phyloP scores from a whole-genome alignment of 2,797 vertebrate species.

The Sternotherus odoratus region DNA sequence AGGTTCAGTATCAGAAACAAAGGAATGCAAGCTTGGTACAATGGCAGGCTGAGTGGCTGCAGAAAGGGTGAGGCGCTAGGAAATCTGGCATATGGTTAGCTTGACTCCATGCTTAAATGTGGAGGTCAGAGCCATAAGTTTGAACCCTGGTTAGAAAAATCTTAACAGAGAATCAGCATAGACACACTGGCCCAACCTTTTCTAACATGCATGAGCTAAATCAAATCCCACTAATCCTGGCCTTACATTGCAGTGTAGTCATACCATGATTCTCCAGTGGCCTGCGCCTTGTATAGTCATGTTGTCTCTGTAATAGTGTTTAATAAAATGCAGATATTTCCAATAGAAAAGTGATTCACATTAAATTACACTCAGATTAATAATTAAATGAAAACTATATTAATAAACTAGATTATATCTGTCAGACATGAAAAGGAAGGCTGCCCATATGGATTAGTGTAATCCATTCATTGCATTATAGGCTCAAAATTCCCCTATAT shows the following conservation, averaged over 20 bases:
- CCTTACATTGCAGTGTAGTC: background rate
- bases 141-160: background rate
- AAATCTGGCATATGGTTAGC: background rate
- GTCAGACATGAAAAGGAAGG: background rate
- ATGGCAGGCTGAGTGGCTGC: background rate
- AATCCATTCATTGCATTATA: slow-evolving; percentile 30
- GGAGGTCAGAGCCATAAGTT: background rate
- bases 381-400: slow-evolving; percentile 12
- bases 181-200: background rate
- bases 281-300: background rate
- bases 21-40: too few relatives aligned
- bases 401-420: slow-evolving; percentile 35
- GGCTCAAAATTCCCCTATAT: slow-evolving; percentile 22
- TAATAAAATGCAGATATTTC: background rate
- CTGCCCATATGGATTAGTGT: slow-evolving; percentile 19
- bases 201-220: background rate
- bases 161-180: background rate
- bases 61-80: background rate
- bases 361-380: background rate
- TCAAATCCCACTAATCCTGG: background rate
- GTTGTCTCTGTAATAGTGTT: background rate
- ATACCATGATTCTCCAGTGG: background rate
- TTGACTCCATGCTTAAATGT: background rate
- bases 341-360: background rate
- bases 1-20: too few relatives aligned